A percentile compares a stretch with the other conserved stretches of the same genome.
Conservation (phyloP, 2,888 invertebrate genomes). For the Amphiduros pacificus region DNA sequence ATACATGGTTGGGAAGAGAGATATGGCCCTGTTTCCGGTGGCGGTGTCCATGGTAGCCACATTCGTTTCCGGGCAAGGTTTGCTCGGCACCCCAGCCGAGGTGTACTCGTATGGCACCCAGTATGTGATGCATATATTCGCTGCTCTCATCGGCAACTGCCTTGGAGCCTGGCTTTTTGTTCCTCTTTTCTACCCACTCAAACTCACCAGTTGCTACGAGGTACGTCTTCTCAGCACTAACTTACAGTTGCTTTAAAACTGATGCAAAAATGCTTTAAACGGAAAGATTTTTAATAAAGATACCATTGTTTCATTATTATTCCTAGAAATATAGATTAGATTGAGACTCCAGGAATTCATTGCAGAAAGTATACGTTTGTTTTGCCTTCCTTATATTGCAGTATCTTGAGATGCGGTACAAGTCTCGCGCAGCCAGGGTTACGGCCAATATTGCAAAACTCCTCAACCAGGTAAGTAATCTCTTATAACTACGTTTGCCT, state of each 20-base stretch:
- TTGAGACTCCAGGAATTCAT: too few species aligned
- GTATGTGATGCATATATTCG: not conserved
- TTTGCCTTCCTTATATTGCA: not conserved
- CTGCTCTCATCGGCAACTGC: not conserved
- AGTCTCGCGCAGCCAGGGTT: not conserved
- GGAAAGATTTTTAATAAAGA: too few species aligned
- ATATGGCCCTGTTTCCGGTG: not conserved
- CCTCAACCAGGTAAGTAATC: not conserved
- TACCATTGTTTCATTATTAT: too few species aligned
- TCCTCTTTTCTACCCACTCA: not conserved
- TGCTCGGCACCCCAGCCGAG: not conserved
- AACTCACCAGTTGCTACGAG: conserved; percentile 1
- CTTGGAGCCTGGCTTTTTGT: conserved; percentile 1
- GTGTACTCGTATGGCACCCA: not conserved
- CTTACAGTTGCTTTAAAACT: not conserved
- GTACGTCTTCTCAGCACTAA: not conserved
- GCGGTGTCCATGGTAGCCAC: conserved; percentile 2
- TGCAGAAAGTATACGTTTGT: too few species aligned
- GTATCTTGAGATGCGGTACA: not conserved
- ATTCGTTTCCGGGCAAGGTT: not conserved
- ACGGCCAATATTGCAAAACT: not conserved
- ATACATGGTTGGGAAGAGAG: not conserved
- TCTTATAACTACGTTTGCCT: not conserved
- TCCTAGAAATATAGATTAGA: too few species aligned
- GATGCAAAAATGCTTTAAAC: too few species aligned